A percentile compares a stretch with the other conserved stretches of the same genome.
These are phyloP conservation scores for Heterodera carotae DNA, from an alignment of 1,140 invertebrate genomes.

Conservation along the genomic window DNA sequence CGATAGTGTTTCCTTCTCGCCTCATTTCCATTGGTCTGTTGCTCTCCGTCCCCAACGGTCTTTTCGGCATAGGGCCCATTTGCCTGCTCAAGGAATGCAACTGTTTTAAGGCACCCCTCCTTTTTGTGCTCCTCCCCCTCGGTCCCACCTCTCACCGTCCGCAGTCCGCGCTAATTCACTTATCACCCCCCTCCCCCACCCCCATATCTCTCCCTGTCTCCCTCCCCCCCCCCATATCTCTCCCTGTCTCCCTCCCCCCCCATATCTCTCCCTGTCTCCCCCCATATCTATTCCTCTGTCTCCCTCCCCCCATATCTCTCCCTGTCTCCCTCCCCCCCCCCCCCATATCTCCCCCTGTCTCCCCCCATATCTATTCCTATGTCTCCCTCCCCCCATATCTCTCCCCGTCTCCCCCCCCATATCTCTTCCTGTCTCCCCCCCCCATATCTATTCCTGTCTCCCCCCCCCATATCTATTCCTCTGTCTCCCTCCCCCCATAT, in stretches of 20 bases:
- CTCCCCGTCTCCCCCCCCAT: no score
- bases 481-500: no score
- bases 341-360: no score
- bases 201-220: neutral
- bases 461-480: no score
- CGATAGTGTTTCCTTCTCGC: constrained; percentile 46
- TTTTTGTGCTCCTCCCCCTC: neutral
- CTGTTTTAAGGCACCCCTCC: neutral
- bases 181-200: neutral
- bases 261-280: neutral
- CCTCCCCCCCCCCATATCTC: neutral
- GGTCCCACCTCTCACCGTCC: neutral
- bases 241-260: neutral
- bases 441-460: neutral
- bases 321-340: constrained; percentile 15
- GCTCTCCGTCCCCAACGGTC: constrained; percentile 14
- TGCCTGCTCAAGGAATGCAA: constrained; percentile 16
- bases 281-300: neutral
- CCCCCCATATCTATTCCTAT: constrained; percentile 16
- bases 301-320: no score
- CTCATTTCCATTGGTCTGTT: constrained; percentile 24
- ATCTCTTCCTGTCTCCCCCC: constrained; percentile 40
- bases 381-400: neutral
- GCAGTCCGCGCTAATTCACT: neutral
- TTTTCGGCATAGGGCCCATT: constrained; percentile 37